Evolutionary conservation across 2,113 vertebrate species (phyloP).

Genomic region (Melierax canorus): DNA sequence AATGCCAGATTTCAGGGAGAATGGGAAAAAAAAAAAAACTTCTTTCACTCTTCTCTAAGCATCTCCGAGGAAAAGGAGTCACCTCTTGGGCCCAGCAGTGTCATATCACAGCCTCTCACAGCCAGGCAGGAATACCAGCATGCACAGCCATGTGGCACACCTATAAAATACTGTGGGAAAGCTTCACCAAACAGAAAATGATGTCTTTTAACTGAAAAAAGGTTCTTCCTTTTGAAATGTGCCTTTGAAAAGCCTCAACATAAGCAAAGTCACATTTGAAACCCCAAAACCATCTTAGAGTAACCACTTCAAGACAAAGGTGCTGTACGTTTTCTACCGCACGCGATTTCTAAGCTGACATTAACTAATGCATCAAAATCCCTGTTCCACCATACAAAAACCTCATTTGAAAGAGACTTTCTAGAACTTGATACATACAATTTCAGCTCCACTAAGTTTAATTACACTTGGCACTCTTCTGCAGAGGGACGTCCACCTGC

Average conservation of each 20-base stretch:
- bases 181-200: rapidly evolving
- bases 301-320: not conserved
- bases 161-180: rapidly evolving
- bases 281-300: not conserved
- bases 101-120: not conserved
- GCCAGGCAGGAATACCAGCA: not conserved
- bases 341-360: rapidly evolving
- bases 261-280: not conserved
- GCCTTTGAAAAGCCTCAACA: not conserved
- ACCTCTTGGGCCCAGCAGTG: not conserved
- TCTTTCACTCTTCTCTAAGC: not conserved
- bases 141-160: rapidly evolving
- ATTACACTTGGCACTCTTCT: not conserved
- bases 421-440: rapidly evolving
- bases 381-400: not conserved
- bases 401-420: not conserved
- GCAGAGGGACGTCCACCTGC: not conserved
- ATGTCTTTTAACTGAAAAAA: not conserved
- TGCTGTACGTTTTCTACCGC: not conserved
- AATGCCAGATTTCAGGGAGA: not conserved
- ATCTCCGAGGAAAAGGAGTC: not conserved
- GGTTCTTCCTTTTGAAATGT: not conserved
- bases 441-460: not conserved
- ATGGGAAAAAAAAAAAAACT: not conserved
- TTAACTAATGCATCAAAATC: not conserved